Base-by-base conservation (phyloP, 2,888 invertebrate species). In the Caenorhabditis becei region DNA sequence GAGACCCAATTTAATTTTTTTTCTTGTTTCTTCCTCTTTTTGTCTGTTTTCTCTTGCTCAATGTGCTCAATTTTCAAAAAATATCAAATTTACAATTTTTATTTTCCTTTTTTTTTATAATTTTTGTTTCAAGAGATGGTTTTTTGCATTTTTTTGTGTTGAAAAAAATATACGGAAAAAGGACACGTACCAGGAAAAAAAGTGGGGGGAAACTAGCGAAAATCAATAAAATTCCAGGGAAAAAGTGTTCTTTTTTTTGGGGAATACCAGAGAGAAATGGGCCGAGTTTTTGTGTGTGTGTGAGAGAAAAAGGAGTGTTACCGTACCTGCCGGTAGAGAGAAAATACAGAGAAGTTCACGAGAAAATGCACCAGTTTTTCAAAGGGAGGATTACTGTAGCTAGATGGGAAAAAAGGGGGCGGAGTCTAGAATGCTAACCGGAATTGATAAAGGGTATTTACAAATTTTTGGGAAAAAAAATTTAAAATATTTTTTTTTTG, bases 301-400 rank as follows among this genome's bases (percentile, higher is more conserved):
- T 32, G 51, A 24, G 41, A n/a, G 53, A 51, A 47, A 11, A 61
- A 41, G 18, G n/a, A 16, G 59, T 28, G 70, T 18, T 20, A 65
- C 67, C 75, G 75, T 53, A 44, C 75, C 75, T 51, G 75, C 71
- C 70, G 71, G 66, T 53, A 20, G 2, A 24, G n/a, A 54, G 11
- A 24, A 51, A 20, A 23, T 24, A 20, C 20, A 2, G 10, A n/a
- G n/a, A 41, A 16, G 18, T 32, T 7, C 32, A 32, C 59, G 35
- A 71, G 26, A 63, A 77, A 71, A 63, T 77, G 77, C 62, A 82
- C 74, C 77, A 69, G 74, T 75, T 66, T n/a, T n/a, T n/a, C n/a
- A n/a, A n/a, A n/a, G n/a, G n/a, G n/a, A n/a, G n/a, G n/a, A n/a
- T n/a, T n/a, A n/a, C n/a, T n/a, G n/a, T n/a, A n/a, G n/a, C n/a